phyloP scores from a whole-genome alignment of 2,888 invertebrate genomes.

The Caradrina kadenii region DNA sequence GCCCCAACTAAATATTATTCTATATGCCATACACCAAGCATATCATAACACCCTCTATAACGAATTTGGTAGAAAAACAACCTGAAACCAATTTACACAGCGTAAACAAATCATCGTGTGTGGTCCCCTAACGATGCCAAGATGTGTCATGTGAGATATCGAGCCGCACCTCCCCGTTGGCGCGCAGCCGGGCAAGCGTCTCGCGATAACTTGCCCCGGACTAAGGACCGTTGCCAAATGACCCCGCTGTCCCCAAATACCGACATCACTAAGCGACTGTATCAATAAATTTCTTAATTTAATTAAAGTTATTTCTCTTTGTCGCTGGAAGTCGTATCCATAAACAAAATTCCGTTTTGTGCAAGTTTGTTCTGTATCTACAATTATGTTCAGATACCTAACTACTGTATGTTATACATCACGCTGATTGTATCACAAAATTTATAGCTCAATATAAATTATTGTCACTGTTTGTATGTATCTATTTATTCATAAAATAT shows the following conservation, averaged over 20 bases:
- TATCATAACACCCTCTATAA: neutral
- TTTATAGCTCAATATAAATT: slow-evolving; percentile 48
- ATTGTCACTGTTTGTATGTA: slow-evolving; percentile 28
- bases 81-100: slow-evolving; percentile 44
- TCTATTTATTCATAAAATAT: slow-evolving; percentile 11
- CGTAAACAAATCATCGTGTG: slow-evolving; percentile 59
- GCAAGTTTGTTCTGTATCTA: slow-evolving; percentile 67
- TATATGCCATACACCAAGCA: neutral
- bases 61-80: slow-evolving; percentile 15
- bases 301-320: slow-evolving; percentile 78
- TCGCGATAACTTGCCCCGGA: slow-evolving; percentile 48
- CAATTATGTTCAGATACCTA: slow-evolving; percentile 43
- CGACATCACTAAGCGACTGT: slow-evolving; percentile 68
- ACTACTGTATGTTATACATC: slow-evolving; percentile 26
- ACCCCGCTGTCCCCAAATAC: slow-evolving; percentile 64
- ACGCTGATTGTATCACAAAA: slow-evolving; percentile 53
- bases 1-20: neutral
- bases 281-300: slow-evolving; percentile 83
- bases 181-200: slow-evolving; percentile 31
- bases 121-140: slow-evolving; percentile 49
- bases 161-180: slow-evolving; percentile 42
- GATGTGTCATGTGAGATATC: slow-evolving; percentile 52
- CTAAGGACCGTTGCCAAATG: slow-evolving; percentile 74
- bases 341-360: slow-evolving; percentile 70
- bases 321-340: slow-evolving; percentile 66